Percentiles rank a stretch among this genome's conserved stretches.
phyloP scores from a whole-genome alignment of 2,113 vertebrate genomes.

The Pachypanchax playfairii region DNA sequence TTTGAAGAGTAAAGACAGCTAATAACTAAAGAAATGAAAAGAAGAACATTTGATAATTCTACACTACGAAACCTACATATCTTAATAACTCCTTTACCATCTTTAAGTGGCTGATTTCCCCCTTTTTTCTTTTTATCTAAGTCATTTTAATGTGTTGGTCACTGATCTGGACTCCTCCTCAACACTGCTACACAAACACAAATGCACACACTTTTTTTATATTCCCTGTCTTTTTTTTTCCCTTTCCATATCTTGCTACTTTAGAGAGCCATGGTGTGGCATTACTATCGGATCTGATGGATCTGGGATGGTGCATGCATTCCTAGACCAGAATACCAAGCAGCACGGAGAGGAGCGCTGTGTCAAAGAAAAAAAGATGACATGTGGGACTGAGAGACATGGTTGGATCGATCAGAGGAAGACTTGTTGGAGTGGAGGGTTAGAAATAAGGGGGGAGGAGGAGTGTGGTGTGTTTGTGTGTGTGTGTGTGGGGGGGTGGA shows the following conservation, averaged over 20 bases:
- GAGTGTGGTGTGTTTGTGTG: too few relatives aligned
- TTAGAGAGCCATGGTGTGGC: slow-evolving; percentile 68
- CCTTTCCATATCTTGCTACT: slow-evolving; percentile 61
- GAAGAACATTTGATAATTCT: neutral
- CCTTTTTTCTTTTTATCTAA: slow-evolving; percentile 11
- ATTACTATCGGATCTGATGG: slow-evolving; percentile 77
- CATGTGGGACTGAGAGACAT: slow-evolving; percentile 76
- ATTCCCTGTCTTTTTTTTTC: slow-evolving; percentile 6
- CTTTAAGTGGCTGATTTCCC: neutral
- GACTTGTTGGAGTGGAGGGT: slow-evolving; percentile 25
- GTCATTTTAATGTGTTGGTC: slow-evolving; percentile 53
- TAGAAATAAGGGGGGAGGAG: slow-evolving; percentile 3
- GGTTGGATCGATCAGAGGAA: slow-evolving; percentile 72
- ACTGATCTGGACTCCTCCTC: slow-evolving; percentile 56
- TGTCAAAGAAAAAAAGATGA: slow-evolving; percentile 81
- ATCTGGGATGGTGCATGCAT: slow-evolving; percentile 75
- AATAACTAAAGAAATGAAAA: slow-evolving; percentile 1
- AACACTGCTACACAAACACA: neutral
- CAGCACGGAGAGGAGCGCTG: slow-evolving; percentile 66
- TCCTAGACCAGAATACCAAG: slow-evolving; percentile 78
- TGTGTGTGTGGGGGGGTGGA: slow-evolving; percentile 48
- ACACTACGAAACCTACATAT: too few relatives aligned
- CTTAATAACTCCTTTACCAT: too few relatives aligned
- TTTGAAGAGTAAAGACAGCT: slow-evolving; percentile 18
- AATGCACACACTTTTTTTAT: neutral